Percentiles rank a stretch among this genome's conserved stretches.
Evolutionary conservation across 1,140 invertebrate genomes (phyloP).

Genomic region (Calephelis nemesis): DNA sequence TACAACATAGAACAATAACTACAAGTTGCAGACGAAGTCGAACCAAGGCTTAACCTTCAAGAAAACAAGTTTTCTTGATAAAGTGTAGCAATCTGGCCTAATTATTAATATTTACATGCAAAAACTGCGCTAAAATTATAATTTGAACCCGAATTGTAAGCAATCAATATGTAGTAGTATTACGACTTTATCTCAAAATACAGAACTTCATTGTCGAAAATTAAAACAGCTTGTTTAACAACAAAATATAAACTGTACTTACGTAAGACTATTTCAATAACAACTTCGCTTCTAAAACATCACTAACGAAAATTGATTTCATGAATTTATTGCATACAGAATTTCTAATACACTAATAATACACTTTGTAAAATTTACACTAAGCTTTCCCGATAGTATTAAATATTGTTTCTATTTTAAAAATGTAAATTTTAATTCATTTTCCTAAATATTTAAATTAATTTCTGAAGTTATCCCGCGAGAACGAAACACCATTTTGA

Average conservation of each 20-base stretch:
- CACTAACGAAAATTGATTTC: conserved; percentile 57
- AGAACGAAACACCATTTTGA: conserved; percentile 74
- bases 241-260: conserved; percentile 64
- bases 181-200: conserved; percentile 13
- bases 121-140: conserved; percentile 21
- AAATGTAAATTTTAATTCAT: conserved; percentile 51
- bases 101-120: conserved; percentile 31
- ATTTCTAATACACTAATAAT: conserved; percentile 46
- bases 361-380: conserved; percentile 34
- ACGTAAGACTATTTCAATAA: conserved; percentile 71
- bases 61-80: conserved; percentile 27
- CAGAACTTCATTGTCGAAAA: conserved; percentile 20
- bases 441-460: conserved; percentile 53
- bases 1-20: too few species aligned
- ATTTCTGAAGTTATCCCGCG: conserved; percentile 69
- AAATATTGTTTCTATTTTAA: conserved; percentile 39
- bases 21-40: too few species aligned
- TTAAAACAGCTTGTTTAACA: conserved; percentile 47
- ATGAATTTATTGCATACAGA: conserved; percentile 36
- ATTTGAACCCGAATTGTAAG: conserved; percentile 11
- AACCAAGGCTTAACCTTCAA: conserved; percentile 15
- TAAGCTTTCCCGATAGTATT: conserved; percentile 37
- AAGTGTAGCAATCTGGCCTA: conserved; percentile 25
- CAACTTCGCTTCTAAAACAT: conserved; percentile 61
- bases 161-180: conserved; percentile 29